A percentile compares a stretch with the other conserved stretches of the same genome.
Conservation (phyloP, 2,888 invertebrate genomes). For the Parnassius mnemosyne region DNA sequence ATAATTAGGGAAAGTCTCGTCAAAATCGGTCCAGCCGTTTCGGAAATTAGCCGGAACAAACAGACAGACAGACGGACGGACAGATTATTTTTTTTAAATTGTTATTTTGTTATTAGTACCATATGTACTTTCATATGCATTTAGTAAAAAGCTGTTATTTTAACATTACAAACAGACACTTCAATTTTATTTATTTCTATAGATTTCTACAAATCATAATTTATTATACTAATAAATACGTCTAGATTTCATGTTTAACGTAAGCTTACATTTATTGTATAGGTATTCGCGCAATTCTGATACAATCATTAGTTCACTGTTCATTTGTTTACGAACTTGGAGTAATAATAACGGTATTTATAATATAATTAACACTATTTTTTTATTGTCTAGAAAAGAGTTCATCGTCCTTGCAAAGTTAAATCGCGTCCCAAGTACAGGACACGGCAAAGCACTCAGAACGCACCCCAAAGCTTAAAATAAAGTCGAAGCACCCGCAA, state of each 20-base stretch:
- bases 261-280: background rate
- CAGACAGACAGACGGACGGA: too few relatives aligned
- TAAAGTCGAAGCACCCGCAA: slow-evolving; percentile 53
- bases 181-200: too few relatives aligned
- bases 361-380: background rate
- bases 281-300: too few relatives aligned
- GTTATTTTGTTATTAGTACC: too few relatives aligned
- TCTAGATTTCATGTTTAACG: background rate
- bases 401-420: slow-evolving; percentile 30
- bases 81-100: too few relatives aligned
- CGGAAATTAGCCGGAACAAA: too few relatives aligned
- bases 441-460: slow-evolving; percentile 70
- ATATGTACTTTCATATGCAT: too few relatives aligned
- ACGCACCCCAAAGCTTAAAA: slow-evolving; percentile 60
- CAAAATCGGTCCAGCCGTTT: too few relatives aligned
- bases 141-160: too few relatives aligned
- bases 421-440: slow-evolving; percentile 18
- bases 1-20: too few relatives aligned
- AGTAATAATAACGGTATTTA: background rate
- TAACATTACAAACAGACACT: too few relatives aligned
- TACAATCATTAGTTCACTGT: background rate
- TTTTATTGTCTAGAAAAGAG: background rate
- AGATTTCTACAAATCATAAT: too few relatives aligned
- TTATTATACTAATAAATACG: background rate
- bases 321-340: background rate